Conservation (phyloP, 2,888 invertebrate species). For the Ectropis crepuscularia region DNA sequence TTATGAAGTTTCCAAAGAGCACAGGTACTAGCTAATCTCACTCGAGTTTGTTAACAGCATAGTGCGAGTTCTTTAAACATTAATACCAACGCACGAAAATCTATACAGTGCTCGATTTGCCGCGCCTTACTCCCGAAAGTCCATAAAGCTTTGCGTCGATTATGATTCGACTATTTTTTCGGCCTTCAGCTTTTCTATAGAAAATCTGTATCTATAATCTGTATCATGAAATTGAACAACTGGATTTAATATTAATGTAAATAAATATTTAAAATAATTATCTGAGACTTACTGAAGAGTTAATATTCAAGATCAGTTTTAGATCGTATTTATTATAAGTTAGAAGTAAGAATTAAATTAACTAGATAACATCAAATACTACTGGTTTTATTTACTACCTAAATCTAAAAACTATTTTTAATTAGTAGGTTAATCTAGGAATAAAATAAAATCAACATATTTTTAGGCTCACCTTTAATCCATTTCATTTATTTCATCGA, state of each 20-base stretch:
- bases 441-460: background rate
- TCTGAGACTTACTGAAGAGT: conserved; percentile 6
- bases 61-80: no score
- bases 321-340: conserved; percentile 10
- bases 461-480: conserved; percentile 16
- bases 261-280: conserved; percentile 13
- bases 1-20: no score
- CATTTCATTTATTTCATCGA: conserved; percentile 1
- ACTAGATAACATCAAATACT: conserved; percentile 22
- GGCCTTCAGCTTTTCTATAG: no score
- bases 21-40: no score
- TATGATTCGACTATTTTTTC: no score
- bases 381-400: conserved; percentile 3
- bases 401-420: background rate
- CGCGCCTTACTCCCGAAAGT: no score
- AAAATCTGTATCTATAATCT: no score
- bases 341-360: conserved; percentile 24
- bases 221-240: conserved; percentile 5
- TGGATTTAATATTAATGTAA: conserved; percentile 8
- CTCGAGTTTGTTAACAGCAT: no score
- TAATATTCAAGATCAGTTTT: conserved; percentile 8
- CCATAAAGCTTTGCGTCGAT: no score
- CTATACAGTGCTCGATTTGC: no score
- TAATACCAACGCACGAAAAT: no score
- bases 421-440: background rate